Conservation (phyloP, 2,888 invertebrate species). For the Ramazzottius varieornatus region DNA sequence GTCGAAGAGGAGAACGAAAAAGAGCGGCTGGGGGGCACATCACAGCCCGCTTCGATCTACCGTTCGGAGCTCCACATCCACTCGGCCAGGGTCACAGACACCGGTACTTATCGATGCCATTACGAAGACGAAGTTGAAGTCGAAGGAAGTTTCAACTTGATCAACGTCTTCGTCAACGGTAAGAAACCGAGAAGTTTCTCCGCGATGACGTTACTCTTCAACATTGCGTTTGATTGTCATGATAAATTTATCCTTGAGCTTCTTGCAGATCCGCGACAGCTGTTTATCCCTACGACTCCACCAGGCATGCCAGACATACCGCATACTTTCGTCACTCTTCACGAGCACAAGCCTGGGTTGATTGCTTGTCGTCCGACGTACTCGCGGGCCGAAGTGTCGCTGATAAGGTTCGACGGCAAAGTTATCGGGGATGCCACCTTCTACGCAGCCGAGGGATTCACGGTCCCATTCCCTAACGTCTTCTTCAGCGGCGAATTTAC, state of each 20-base stretch:
- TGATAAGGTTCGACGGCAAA: neutral
- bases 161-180: neutral
- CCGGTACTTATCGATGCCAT: neutral
- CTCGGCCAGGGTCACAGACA: neutral
- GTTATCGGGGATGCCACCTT: constrained; percentile 8
- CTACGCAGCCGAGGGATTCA: constrained; percentile 10
- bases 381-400: neutral
- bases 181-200: no score
- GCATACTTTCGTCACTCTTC: neutral
- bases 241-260: no score
- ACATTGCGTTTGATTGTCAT: no score
- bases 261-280: neutral
- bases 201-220: no score
- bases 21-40: no score
- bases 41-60: no score
- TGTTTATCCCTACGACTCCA: no score
- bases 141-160: neutral
- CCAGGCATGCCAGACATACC: no score
- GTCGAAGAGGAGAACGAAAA: no score
- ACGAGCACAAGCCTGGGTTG: neutral
- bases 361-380: neutral
- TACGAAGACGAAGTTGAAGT: neutral
- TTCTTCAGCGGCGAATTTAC: constrained; percentile 9
- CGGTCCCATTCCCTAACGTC: constrained; percentile 9
- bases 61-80: no score